Base-by-base conservation (phyloP, 2,113 vertebrate genomes). In the Vidua macroura region DNA sequence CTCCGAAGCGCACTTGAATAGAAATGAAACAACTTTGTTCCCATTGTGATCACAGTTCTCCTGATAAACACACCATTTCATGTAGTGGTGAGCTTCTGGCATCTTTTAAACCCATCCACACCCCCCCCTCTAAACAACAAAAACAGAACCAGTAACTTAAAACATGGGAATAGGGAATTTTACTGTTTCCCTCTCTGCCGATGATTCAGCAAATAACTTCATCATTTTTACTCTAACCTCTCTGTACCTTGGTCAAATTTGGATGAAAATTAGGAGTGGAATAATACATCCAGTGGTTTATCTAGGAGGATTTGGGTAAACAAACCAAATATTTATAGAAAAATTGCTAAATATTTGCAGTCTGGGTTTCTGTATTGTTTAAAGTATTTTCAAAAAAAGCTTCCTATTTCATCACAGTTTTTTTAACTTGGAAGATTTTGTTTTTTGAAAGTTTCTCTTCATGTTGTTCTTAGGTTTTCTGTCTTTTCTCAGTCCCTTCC, bases 401-500 rank as follows among this genome's bases (percentile, higher is more conserved):
- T 86, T 94, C 77, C 83, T 84, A 77, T 72, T 89, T 60, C 89
- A 48, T 77, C 92, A 75, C 51, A 92, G 51, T 48, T 83, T 66
- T 52, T 83, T 88, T 85, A 73, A 83, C 41, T 75, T 33, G 72
- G 60, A 96, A 89, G n/a, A 22, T 30, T 86, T 90, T 91, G 52
- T 93, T 94, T 92, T 69, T 72, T 74, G 74, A 72, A 92, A 88
- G 91, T 88, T 96, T 96, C 58, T 92, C 95, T 96, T 86, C 33
- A 58, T 58, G 13, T 49, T 93, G 55, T 60, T 95, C 86, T 52
- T 60, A 86, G 83, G 60, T 91, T 96, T 78, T 60, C 52, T 84
- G 9, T 86, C 62, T 92, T 90, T 96, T 88, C 79, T 81, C 73
- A 64, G 67, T 49, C 83, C 88, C 63, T 92, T 95, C 86, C 74